A percentile compares a stretch with the other conserved stretches of the same genome.
Conservation (phyloP, 1,140 invertebrate genomes). For the Ceratina australensis region DNA sequence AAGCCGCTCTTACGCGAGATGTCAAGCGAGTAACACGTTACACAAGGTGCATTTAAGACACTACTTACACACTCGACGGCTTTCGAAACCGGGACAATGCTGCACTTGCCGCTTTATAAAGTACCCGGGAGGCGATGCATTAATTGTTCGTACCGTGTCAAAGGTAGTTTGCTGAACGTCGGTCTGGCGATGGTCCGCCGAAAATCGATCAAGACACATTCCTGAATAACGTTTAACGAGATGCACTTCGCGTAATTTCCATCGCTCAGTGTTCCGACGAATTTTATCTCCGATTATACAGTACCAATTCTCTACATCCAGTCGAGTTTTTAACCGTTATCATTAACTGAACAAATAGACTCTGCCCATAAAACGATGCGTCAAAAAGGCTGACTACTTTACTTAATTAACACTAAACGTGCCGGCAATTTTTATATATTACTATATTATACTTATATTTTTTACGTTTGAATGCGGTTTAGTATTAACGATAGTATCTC, state of each 20-base stretch:
- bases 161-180: slow-evolving; percentile 33
- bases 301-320: too few relatives aligned
- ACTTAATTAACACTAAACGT: too few relatives aligned
- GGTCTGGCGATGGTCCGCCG: neutral
- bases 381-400: too few relatives aligned
- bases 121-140: slow-evolving; percentile 36
- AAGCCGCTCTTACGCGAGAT: slow-evolving; percentile 16
- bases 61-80: slow-evolving; percentile 37
- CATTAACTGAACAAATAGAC: too few relatives aligned
- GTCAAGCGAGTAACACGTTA: slow-evolving; percentile 34
- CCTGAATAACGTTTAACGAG: neutral
- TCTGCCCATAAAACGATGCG: too few relatives aligned
- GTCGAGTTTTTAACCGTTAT: too few relatives aligned
- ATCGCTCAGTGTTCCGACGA: neutral
- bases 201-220: slow-evolving; percentile 28
- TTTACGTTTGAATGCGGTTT: too few relatives aligned
- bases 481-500: too few relatives aligned
- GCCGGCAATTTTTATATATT: too few relatives aligned
- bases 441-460: too few relatives aligned
- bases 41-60: slow-evolving; percentile 44
- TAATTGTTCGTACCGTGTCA: slow-evolving; percentile 43
- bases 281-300: neutral
- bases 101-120: slow-evolving; percentile 36
- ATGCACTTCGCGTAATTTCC: neutral
- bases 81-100: slow-evolving; percentile 41